Evolutionary conservation across 1,140 invertebrate genomes (phyloP).

Genomic region (Drosophila subobscura): DNA sequence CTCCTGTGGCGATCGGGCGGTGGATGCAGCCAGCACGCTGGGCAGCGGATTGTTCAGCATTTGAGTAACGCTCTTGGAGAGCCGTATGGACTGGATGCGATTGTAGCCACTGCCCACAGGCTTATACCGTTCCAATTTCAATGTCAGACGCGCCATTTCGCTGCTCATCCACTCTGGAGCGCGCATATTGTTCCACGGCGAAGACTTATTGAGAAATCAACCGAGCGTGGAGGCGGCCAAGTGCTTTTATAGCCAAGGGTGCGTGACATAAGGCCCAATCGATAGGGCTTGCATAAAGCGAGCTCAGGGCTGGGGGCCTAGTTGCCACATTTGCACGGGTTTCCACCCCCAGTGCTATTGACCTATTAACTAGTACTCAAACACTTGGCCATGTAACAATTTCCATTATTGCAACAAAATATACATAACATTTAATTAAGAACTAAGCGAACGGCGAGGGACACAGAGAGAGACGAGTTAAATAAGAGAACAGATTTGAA

Average conservation of each 20-base stretch:
- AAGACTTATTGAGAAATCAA: conserved; percentile 49
- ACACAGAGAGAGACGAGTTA: conserved; percentile 50
- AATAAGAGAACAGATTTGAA: conserved; percentile 50
- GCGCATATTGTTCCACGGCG: conserved; percentile 53
- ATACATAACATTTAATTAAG: conserved; percentile 71
- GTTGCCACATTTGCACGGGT: conserved; percentile 29
- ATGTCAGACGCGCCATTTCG: conserved; percentile 72
- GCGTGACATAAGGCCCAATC: conserved; percentile 59
- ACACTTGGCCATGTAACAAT: conserved; percentile 46
- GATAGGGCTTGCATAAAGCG: conserved; percentile 58
- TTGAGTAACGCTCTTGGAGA: conserved; percentile 78
- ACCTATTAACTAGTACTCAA: conserved; percentile 63
- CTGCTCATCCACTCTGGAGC: conserved; percentile 77
- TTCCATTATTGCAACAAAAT: conserved; percentile 62
- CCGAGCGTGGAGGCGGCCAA: conserved; percentile 22
- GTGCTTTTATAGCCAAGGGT: conserved; percentile 56
- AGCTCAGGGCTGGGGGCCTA: conserved; percentile 28
- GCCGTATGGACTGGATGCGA: conserved; percentile 74
- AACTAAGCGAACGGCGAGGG: conserved; percentile 48
- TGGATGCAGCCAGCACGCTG: conserved; percentile 9
- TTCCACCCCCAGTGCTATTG: conserved; percentile 54
- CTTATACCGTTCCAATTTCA: conserved; percentile 74
- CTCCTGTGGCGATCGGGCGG: conserved; percentile 32
- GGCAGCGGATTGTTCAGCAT: conserved; percentile 81
- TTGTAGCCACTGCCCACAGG: conserved; percentile 73